phyloP scores from a whole-genome alignment of 2,797 vertebrate genomes.

The Yasuhikotakia modesta region DNA sequence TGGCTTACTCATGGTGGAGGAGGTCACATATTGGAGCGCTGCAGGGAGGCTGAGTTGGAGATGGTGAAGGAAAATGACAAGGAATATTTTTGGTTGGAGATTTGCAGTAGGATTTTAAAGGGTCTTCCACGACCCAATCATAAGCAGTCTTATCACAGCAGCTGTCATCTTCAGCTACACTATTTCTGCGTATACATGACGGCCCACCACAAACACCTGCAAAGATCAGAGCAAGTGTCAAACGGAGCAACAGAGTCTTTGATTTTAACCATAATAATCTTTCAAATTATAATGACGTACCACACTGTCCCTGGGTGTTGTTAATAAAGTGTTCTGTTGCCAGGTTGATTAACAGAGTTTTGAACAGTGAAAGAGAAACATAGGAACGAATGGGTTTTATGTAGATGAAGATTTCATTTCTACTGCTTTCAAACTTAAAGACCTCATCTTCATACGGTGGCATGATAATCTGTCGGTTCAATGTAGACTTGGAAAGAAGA shows the following conservation, averaged over 20 bases:
- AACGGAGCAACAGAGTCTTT: background rate
- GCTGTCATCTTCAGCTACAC: slow-evolving; percentile 63
- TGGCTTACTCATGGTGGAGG: slow-evolving; percentile 66
- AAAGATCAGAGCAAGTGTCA: background rate
- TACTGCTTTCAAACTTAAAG: slow-evolving; percentile 68
- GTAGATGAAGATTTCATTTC: slow-evolving; percentile 59
- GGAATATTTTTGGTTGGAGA: slow-evolving; percentile 50
- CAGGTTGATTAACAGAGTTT: slow-evolving; percentile 66
- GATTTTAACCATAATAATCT: background rate
- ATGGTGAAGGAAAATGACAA: slow-evolving; percentile 1
- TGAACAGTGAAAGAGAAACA: slow-evolving; percentile 62
- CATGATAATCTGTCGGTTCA: slow-evolving; percentile 63
- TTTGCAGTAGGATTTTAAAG: slow-evolving; percentile 67
- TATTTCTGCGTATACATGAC: slow-evolving; percentile 70
- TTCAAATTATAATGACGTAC: slow-evolving; percentile 57
- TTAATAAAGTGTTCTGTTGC: slow-evolving; percentile 71
- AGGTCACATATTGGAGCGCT: slow-evolving; percentile 63
- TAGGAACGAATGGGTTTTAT: slow-evolving; percentile 69
- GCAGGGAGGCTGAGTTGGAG: background rate
- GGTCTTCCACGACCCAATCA: slow-evolving; percentile 69
- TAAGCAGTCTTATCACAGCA: slow-evolving; percentile 73
- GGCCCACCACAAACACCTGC: slow-evolving; percentile 72
- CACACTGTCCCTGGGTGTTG: slow-evolving; percentile 77
- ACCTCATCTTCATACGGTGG: slow-evolving; percentile 67
- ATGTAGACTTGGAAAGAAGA: slow-evolving; percentile 61